Evolutionary conservation across 1,140 invertebrate species (phyloP).

Genomic region (Trichogramma pretiosum): DNA sequence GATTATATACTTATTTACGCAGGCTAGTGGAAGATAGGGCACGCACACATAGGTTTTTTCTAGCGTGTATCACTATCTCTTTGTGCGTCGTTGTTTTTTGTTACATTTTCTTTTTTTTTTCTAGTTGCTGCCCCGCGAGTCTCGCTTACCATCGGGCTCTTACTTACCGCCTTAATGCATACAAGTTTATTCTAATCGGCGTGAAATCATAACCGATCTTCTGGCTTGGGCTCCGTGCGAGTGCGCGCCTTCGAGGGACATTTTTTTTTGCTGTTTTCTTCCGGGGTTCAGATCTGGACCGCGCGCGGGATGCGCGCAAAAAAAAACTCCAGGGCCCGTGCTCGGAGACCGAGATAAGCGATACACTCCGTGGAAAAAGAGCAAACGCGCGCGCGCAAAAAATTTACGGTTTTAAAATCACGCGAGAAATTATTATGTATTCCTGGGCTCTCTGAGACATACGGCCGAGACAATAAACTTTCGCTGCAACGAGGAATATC

Average conservation of each 20-base stretch:
- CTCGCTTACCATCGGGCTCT: background rate
- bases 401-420: constrained; percentile 49
- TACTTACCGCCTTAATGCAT: too few relatives aligned
- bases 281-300: too few relatives aligned
- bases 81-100: background rate
- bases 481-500: background rate
- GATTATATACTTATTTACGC: constrained; percentile 48
- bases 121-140: constrained; percentile 3
- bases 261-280: constrained; percentile 35
- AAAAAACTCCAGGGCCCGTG: too few relatives aligned
- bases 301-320: constrained; percentile 23
- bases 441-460: background rate
- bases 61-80: background rate
- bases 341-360: too few relatives aligned
- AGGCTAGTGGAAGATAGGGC: background rate
- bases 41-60: too few relatives aligned
- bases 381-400: constrained; percentile 24
- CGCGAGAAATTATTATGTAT: constrained; percentile 44
- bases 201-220: constrained; percentile 48
- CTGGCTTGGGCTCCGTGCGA: constrained; percentile 11
- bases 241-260: constrained; percentile 21
- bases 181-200: constrained; percentile 47
- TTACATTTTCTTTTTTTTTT: background rate
- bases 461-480: constrained; percentile 12
- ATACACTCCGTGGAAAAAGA: too few relatives aligned